Evolutionary conservation across 2,113 vertebrate species (phyloP).

Genomic region (Octodon degus): DNA sequence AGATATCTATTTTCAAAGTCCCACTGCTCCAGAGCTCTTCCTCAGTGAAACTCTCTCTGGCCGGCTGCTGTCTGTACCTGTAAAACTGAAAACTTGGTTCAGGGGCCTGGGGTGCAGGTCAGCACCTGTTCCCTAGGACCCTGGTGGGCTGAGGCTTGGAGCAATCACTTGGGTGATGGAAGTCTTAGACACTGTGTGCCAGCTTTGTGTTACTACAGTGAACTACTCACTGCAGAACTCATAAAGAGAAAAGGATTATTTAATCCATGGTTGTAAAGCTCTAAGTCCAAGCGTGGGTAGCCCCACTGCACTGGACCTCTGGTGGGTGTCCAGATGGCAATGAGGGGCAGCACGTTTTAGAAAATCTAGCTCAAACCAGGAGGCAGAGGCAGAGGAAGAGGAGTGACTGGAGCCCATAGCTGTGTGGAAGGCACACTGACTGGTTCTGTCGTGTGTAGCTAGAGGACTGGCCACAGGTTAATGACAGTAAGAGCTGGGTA

Average conservation of each 20-base stretch:
- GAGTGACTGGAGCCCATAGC: background rate
- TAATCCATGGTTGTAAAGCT: background rate
- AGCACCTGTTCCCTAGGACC: too few species aligned
- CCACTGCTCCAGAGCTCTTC: background rate
- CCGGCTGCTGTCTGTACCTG: fast-evolving
- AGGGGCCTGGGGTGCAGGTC: background rate
- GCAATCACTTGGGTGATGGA: background rate
- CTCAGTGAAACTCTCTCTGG: background rate
- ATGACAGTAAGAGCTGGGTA: background rate
- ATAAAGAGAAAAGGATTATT: background rate
- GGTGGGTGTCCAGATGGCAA: background rate
- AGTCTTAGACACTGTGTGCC: background rate
- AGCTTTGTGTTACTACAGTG: too few species aligned
- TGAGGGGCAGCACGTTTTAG: background rate
- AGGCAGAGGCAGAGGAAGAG: background rate
- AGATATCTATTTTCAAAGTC: background rate
- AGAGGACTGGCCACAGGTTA: background rate
- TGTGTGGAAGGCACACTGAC: too few species aligned
- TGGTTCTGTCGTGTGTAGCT: background rate
- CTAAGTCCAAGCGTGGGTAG: background rate
- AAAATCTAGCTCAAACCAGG: background rate
- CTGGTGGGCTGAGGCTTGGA: too few species aligned
- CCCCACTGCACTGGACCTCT: background rate
- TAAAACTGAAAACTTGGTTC: background rate
- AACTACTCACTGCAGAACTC: background rate